Evolutionary conservation across 2,113 vertebrate species (phyloP).

Genomic region (Callaeas wilsoni): DNA sequence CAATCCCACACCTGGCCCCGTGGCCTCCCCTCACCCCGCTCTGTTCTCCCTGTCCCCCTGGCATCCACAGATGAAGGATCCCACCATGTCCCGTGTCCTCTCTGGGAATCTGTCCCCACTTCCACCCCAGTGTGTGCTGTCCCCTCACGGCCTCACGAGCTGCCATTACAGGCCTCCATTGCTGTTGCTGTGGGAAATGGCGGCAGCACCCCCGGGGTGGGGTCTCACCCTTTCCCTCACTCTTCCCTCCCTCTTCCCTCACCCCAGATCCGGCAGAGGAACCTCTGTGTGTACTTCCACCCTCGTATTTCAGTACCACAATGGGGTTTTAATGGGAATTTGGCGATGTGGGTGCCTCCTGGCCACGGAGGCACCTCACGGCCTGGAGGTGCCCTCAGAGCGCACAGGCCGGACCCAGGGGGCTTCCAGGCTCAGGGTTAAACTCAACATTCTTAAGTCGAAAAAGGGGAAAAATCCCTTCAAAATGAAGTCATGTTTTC

Average conservation of each 20-base stretch:
- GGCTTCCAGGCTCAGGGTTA: fast-evolving
- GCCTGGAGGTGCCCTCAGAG: neutral
- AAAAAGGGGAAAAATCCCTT: neutral
- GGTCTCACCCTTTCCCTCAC: neutral
- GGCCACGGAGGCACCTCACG: fast-evolving
- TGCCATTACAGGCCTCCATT: neutral
- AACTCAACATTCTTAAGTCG: fast-evolving
- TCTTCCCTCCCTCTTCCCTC: neutral
- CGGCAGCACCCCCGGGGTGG: neutral
- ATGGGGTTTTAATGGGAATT: fast-evolving
- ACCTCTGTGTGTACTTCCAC: fast-evolving
- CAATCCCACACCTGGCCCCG: neutral
- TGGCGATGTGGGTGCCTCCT: fast-evolving
- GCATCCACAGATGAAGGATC: neutral
- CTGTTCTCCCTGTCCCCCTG: neutral
- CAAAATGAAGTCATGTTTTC: neutral
- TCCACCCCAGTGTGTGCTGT: neutral
- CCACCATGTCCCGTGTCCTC: neutral
- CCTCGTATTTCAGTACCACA: neutral
- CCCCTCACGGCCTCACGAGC: neutral
- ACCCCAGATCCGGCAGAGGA: fast-evolving
- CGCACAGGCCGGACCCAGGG: fast-evolving
- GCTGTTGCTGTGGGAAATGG: slow-evolving; percentile 10
- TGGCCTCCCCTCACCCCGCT: no score
- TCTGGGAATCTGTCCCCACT: neutral